A percentile compares a stretch with the other conserved stretches of the same genome.
Evolutionary conservation across 2,888 invertebrate species (phyloP).

Genomic region (Diloba caeruleocephala): DNA sequence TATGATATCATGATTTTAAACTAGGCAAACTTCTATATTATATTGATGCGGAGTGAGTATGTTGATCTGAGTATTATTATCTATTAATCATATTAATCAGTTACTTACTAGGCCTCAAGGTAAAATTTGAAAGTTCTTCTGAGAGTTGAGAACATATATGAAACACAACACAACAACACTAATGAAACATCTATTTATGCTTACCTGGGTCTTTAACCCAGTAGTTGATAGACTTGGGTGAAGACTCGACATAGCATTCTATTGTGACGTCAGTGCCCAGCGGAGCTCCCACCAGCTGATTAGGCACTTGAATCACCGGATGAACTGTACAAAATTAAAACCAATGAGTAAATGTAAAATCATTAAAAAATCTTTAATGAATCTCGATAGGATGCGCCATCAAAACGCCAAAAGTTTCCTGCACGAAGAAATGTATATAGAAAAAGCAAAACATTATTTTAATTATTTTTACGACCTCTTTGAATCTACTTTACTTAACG

Average conservation of each 20-base stretch:
- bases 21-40: slow-evolving; percentile 10
- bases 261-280: slow-evolving; percentile 95
- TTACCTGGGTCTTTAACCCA: slow-evolving; percentile 95
- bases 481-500: slow-evolving; percentile 22
- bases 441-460: slow-evolving; percentile 23
- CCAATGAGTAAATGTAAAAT: no score
- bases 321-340: slow-evolving; percentile 90
- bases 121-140: no score
- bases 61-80: not conserved
- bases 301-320: slow-evolving; percentile 96
- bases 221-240: slow-evolving; percentile 96
- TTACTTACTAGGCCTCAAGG: no score
- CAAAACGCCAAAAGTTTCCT: not conserved
- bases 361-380: slow-evolving; percentile 20
- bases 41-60: no score
- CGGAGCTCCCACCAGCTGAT: slow-evolving; percentile 96
- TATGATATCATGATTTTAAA: slow-evolving; percentile 15
- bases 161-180: no score
- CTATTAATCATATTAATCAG: no score
- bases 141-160: no score
- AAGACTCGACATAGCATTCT: slow-evolving; percentile 97
- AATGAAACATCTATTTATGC: no score
- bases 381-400: not conserved
- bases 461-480: slow-evolving; percentile 26
- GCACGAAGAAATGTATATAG: slow-evolving; percentile 10